phyloP scores from a whole-genome alignment of 1,140 invertebrate genomes.

The Drosophila ercepeae region DNA sequence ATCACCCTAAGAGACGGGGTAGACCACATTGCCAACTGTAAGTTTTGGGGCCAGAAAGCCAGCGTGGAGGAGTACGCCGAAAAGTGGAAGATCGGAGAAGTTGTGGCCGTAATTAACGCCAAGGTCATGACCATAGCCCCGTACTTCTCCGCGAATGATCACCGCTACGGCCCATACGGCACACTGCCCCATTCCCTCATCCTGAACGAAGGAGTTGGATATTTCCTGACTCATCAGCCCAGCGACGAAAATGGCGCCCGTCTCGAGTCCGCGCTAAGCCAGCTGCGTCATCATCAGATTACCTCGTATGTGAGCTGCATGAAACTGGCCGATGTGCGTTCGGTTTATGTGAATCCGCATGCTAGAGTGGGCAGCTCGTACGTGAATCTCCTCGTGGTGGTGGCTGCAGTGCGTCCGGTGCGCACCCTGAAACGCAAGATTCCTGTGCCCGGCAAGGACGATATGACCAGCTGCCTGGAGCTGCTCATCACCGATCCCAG shows the following conservation, averaged over 20 bases:
- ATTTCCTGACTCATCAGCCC: too few relatives aligned
- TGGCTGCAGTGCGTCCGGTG: constrained; percentile 71
- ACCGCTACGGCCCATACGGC: constrained; percentile 85
- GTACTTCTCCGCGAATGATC: not conserved
- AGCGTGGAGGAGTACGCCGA: constrained; percentile 58
- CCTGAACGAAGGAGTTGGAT: constrained; percentile 78
- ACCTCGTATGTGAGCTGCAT: too few relatives aligned
- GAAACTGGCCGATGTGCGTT: constrained; percentile 83
- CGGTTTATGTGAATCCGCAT: constrained; percentile 3
- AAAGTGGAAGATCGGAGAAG: constrained; percentile 61
- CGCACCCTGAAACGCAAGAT: constrained; percentile 67
- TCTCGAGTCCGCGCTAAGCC: constrained; percentile 27
- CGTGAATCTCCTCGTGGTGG: constrained; percentile 83
- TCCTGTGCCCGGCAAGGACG: too few relatives aligned
- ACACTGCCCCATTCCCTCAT: constrained; percentile 84
- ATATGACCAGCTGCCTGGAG: constrained; percentile 77
- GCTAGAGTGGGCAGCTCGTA: constrained; percentile 15
- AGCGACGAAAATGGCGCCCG: too few relatives aligned
- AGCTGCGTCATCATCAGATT: constrained; percentile 60
- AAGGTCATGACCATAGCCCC: constrained; percentile 32
- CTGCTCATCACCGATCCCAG: constrained; percentile 84
- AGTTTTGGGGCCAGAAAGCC: constrained; percentile 64
- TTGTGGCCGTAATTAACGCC: constrained; percentile 59
- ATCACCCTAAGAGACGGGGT: constrained; percentile 70
- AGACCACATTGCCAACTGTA: constrained; percentile 66